phyloP scores from a whole-genome alignment of 1,140 invertebrate species.

The Drosophila biarmipes region DNA sequence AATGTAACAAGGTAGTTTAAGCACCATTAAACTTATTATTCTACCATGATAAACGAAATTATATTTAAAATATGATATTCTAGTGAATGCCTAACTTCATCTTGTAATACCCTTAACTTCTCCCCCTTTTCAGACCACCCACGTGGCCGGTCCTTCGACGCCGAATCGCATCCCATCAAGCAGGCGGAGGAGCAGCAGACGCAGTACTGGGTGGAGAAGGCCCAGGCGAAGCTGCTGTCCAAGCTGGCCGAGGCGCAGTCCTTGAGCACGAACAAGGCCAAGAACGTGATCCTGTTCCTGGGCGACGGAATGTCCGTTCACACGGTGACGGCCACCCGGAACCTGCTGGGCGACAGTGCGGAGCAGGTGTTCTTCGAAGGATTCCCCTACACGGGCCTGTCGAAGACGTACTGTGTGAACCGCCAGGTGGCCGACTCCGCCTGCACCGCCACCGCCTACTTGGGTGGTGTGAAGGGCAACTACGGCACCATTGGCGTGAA shows the following conservation, averaged over 20 bases:
- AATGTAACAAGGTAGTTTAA: too few relatives aligned
- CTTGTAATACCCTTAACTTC: too few relatives aligned
- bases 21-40: too few relatives aligned
- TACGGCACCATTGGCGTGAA: constrained; percentile 90
- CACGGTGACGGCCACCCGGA: constrained; percentile 89
- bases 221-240: constrained; percentile 58
- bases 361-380: constrained; percentile 89
- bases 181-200: constrained; percentile 57
- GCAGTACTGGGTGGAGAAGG: constrained; percentile 73
- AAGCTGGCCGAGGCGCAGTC: constrained; percentile 76
- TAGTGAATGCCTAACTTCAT: too few relatives aligned
- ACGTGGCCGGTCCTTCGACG: constrained; percentile 27
- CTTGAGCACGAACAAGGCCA: constrained; percentile 85
- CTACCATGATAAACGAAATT: too few relatives aligned
- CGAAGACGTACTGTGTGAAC: constrained; percentile 93
- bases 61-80: too few relatives aligned
- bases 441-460: constrained; percentile 91
- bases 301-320: constrained; percentile 93
- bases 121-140: constrained; percentile 47
- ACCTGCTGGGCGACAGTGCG: constrained; percentile 89
- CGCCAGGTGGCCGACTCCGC: constrained; percentile 92
- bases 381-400: constrained; percentile 89
- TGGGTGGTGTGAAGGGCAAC: constrained; percentile 93
- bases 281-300: constrained; percentile 91
- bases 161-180: constrained; percentile 32